Conservation (phyloP, 2,797 vertebrate species). For the Phoebastria nigripes region DNA sequence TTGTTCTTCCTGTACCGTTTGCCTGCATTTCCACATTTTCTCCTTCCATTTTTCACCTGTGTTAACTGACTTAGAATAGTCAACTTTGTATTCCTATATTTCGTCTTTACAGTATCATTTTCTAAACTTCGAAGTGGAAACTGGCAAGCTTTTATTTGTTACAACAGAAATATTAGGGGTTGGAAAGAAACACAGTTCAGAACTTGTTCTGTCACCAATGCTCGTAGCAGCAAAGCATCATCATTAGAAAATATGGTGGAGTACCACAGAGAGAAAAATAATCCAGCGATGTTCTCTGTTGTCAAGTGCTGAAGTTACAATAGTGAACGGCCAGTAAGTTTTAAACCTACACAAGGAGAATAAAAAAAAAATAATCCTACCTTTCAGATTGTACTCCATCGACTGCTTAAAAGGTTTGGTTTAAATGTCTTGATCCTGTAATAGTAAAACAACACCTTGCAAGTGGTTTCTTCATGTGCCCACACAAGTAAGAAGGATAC, state of each 20-base stretch:
- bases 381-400: slow-evolving; percentile 37
- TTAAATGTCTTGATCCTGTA: slow-evolving; percentile 56
- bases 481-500: neutral
- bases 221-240: neutral
- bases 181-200: neutral
- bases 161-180: neutral
- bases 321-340: neutral
- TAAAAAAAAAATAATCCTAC: slow-evolving; percentile 25
- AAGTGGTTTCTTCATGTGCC: neutral
- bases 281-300: neutral
- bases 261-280: neutral
- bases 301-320: neutral
- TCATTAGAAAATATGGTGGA: neutral
- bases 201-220: neutral
- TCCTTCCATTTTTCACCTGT: neutral
- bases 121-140: neutral
- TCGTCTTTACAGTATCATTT: neutral
- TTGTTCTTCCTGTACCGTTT: neutral
- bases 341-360: neutral
- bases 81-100: neutral
- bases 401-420: slow-evolving; percentile 14
- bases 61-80: neutral
- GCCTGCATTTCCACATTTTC: neutral
- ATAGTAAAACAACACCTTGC: neutral
- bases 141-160: neutral